Percentiles rank a stretch among this genome's conserved stretches.
phyloP scores from a whole-genome alignment of 2,888 invertebrate species.

The Conchocele bisecta region DNA sequence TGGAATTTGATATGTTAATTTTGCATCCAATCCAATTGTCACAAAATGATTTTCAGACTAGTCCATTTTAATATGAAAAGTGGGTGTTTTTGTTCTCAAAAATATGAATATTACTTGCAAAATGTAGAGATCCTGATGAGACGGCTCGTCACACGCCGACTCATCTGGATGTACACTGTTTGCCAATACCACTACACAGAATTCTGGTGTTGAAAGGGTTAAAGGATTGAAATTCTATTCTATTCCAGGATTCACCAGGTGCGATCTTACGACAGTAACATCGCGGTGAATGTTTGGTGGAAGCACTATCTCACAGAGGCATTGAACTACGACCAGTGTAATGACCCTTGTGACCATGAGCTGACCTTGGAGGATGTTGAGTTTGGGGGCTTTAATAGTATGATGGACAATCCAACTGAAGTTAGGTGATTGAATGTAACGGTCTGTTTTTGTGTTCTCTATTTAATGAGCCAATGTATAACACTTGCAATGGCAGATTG shows the following conservation, averaged over 20 bases:
- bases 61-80: no score
- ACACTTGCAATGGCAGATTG: background rate
- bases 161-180: no score
- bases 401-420: slow-evolving; percentile 40
- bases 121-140: background rate
- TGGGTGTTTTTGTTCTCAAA: no score
- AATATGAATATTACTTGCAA: background rate
- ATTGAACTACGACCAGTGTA: slow-evolving; percentile 65
- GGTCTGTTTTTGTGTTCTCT: no score
- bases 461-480: no score
- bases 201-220: no score
- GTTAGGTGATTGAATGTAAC: slow-evolving; percentile 58
- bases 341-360: slow-evolving; percentile 55
- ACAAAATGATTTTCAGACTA: no score
- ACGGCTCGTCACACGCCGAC: background rate
- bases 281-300: slow-evolving; percentile 81
- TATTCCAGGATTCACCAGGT: slow-evolving; percentile 80
- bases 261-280: slow-evolving; percentile 76
- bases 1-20: no score
- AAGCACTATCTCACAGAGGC: slow-evolving; percentile 63
- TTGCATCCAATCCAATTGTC: no score
- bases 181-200: no score
- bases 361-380: slow-evolving; percentile 66
- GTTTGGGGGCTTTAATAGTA: slow-evolving; percentile 61
- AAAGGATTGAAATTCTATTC: background rate